Percentiles rank a stretch among this genome's conserved stretches.
phyloP scores from a whole-genome alignment of 2,113 vertebrate genomes.

The Mobula birostris region DNA sequence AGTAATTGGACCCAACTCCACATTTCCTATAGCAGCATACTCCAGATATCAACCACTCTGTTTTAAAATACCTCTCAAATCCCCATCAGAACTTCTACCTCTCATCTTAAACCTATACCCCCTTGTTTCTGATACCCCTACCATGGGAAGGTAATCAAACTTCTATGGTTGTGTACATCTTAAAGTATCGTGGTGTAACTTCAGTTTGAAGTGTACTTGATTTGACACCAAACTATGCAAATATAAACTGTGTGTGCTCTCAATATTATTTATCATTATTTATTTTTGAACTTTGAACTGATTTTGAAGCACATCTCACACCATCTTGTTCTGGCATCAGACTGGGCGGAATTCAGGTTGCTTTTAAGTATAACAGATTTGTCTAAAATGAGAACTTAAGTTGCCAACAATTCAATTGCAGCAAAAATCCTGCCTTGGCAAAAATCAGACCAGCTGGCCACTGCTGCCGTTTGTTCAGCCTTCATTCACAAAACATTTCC shows the following conservation, averaged over 20 bases:
- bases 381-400: neutral
- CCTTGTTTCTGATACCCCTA: too few relatives aligned
- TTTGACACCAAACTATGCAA: neutral
- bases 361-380: neutral
- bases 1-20: too few relatives aligned
- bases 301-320: neutral
- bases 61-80: too few relatives aligned
- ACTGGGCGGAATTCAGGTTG: neutral
- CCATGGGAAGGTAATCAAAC: too few relatives aligned
- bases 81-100: too few relatives aligned
- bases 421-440: neutral
- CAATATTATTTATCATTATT: too few relatives aligned
- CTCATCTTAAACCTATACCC: too few relatives aligned
- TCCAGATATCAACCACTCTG: too few relatives aligned
- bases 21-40: too few relatives aligned
- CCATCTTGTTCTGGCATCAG: neutral
- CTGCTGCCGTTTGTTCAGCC: neutral
- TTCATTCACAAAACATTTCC: neutral
- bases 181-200: neutral
- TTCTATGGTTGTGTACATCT: too few relatives aligned
- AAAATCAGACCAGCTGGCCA: neutral
- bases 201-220: neutral
- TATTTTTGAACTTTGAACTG: too few relatives aligned
- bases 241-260: neutral
- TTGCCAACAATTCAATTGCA: neutral